These are phyloP conservation scores for Tachina lurida DNA, from an alignment of 2,888 invertebrate genomes.

Conservation along the genomic window DNA sequence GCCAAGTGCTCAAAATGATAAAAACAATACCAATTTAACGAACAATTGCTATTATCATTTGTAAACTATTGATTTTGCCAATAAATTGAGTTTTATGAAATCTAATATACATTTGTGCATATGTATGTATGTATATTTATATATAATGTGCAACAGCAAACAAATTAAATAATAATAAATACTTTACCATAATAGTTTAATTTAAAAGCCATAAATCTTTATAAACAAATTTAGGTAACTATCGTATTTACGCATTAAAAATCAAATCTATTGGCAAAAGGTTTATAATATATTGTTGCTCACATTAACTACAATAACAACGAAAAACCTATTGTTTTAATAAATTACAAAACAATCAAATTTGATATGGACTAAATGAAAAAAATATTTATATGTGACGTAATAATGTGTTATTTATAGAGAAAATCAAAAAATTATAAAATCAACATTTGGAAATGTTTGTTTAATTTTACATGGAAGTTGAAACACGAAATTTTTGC, in stretches of 20 bases:
- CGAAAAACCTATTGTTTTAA: constrained; percentile 53
- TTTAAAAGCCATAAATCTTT: constrained; percentile 65
- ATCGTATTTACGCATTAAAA: constrained; percentile 19
- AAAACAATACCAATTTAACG: not conserved
- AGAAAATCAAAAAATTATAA: not conserved
- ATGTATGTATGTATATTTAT: no score
- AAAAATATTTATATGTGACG: not conserved
- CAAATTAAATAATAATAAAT: constrained; percentile 63
- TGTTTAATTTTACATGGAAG: no score
- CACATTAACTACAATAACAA: not conserved
- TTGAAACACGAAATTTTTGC: no score
- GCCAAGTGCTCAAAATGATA: not conserved
- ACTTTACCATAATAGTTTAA: constrained; percentile 60
- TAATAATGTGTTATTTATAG: not conserved
- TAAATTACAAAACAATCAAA: constrained; percentile 59
- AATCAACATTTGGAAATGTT: no score
- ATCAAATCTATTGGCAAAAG: constrained; percentile 40
- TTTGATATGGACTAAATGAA: constrained; percentile 24
- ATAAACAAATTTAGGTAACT: constrained; percentile 24
- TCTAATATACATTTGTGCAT: not conserved
- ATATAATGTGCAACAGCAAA: not conserved
- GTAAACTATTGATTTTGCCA: constrained; percentile 37
- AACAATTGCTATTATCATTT: constrained; percentile 48
- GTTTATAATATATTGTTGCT: constrained; percentile 22
- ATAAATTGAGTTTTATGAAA: constrained; percentile 24